Evolutionary conservation across 2,888 invertebrate species (phyloP), one percentile per base, ranked within the genome.

Genomic region (Agrochola lychnidis): DNA sequence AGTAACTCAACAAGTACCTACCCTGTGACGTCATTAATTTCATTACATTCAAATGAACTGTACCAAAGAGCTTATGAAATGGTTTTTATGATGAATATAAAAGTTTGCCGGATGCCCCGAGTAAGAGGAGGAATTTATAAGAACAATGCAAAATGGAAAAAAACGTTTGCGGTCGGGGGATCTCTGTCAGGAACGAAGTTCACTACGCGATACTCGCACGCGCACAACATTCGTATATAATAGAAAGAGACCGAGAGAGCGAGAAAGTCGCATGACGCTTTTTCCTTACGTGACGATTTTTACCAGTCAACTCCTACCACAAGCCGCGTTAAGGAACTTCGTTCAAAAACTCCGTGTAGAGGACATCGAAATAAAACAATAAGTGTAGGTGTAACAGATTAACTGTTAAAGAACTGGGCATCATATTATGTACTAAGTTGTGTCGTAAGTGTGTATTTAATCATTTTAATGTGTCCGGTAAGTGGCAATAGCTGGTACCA

Each of bases 1-100:
- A 57, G 36, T 25, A 25, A 66, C 63, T 72, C 82, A 81, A 78
- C 81, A 82, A 82, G 82, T 82, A 69, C 30, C 16, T 22, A 56
- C 36, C 45, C 10, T 2, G 42, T 64, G 78, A 72, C 76, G 67
- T 70, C 69, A 30, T 7, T 16, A 70, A 7, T 10, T 53, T 56
- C 59, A 25, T 36, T 51, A 57, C 16, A 69, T 76, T 70, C 51
- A 42, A 66, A 66, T 61, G 22, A 59, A 40, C 45, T 59, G 69
- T 57, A 42, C 14, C 30, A 53, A 77, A 40, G 12, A 67, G 36
- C 12, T 48, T 56, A 16, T 22, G 22, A 56, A 61, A 59, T 59
- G 12, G 2, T 59, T 74, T 74, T 75, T 67, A 79, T 67, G 51
- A 53, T 30, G 56, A 36, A 19, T 9, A 79, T 62, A 56, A 62